Conservation (phyloP, 2,797 vertebrate genomes). For the Eptatretus atami region DNA sequence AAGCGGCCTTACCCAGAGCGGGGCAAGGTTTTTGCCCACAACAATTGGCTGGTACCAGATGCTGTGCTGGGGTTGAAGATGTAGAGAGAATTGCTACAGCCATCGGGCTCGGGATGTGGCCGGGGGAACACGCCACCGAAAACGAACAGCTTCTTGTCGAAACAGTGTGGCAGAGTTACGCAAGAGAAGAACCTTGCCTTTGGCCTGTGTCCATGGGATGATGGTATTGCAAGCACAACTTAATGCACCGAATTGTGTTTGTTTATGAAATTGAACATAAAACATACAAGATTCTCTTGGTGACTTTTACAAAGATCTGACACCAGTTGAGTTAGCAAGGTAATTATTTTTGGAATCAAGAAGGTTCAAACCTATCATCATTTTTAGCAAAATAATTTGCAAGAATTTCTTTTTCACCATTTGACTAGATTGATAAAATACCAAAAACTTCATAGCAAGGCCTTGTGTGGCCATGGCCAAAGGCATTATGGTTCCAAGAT, state of each 20-base stretch:
- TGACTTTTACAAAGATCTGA: neutral
- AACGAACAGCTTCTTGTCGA: slow-evolving; percentile 41
- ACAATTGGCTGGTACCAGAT: slow-evolving; percentile 65
- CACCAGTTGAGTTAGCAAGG: neutral
- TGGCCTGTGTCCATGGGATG: slow-evolving; percentile 18
- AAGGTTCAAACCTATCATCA: neutral
- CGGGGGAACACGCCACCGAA: slow-evolving; percentile 34
- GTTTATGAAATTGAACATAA: no score
- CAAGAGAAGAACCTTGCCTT: slow-evolving; percentile 28
- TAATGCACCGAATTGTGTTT: no score
- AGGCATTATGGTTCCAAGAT: no score
- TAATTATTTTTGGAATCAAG: neutral
- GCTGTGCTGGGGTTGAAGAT: slow-evolving; percentile 48
- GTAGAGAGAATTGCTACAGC: slow-evolving; percentile 38
- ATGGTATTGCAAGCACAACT: neutral
- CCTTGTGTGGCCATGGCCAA: no score
- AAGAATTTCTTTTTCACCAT: no score
- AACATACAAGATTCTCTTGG: neutral
- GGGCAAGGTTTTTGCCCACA: slow-evolving; percentile 34
- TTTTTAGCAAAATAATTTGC: no score
- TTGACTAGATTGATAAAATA: no score
- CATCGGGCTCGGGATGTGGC: slow-evolving; percentile 13
- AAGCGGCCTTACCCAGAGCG: slow-evolving; percentile 32
- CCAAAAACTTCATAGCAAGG: no score
- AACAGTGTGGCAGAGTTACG: slow-evolving; percentile 38